Evolutionary conservation across 2,113 vertebrate species (phyloP).

Genomic region (Labeo rohita): DNA sequence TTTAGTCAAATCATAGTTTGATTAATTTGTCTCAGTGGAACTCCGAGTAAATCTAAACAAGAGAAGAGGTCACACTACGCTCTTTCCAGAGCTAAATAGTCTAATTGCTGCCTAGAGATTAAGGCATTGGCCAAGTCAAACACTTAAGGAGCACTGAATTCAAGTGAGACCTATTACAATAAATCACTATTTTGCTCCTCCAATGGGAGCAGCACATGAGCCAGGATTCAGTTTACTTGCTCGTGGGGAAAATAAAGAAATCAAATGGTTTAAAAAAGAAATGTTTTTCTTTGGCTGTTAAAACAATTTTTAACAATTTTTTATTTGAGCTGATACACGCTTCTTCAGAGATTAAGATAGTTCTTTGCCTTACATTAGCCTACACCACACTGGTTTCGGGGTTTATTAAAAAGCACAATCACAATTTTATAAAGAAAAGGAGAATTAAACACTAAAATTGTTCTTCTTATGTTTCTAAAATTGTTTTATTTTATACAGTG

Average conservation of each 20-base stretch:
- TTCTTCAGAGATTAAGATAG: not conserved
- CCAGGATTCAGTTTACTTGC: not conserved
- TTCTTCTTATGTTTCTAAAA: not conserved
- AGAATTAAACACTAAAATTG: not conserved
- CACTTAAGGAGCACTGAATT: not conserved
- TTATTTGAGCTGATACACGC: not conserved
- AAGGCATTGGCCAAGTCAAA: slow-evolving; percentile 14
- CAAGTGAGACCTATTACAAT: not conserved
- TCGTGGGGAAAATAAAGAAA: not conserved
- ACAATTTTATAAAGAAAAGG: no score
- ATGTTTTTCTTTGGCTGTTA: not conserved
- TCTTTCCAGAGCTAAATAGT: slow-evolving; percentile 20
- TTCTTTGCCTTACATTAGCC: no score
- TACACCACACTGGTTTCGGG: no score
- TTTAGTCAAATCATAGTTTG: slow-evolving; percentile 21
- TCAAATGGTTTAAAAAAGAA: not conserved
- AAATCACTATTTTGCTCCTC: not conserved
- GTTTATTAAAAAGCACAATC: no score
- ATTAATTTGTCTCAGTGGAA: slow-evolving; percentile 8
- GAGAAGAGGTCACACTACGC: not conserved
- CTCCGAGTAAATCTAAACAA: slow-evolving; percentile 20
- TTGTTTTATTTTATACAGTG: no score
- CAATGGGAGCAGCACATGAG: not conserved
- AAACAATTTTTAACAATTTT: no score
- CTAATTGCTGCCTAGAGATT: slow-evolving; percentile 17